phyloP scores from a whole-genome alignment of 2,888 invertebrate genomes.

The Leptopilina drosophilae region DNA sequence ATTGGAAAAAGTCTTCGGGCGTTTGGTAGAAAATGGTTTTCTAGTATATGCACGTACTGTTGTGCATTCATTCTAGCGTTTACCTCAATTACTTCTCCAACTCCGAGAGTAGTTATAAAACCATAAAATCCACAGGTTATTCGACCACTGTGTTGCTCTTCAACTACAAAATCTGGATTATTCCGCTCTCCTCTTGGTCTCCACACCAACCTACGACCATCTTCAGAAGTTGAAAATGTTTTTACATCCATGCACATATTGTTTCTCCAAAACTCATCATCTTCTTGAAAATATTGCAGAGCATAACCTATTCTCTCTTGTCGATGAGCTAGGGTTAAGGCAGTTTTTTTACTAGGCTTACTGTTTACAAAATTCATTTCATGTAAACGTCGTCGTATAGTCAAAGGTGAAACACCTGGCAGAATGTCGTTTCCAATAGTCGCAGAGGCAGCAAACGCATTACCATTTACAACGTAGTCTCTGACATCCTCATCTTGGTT shows the following conservation, averaged over 20 bases:
- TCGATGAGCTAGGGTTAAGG: not conserved
- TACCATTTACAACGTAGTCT: no score
- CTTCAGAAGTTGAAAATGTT: conserved; percentile 28
- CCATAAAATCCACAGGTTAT: conserved; percentile 35
- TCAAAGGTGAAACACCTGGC: no score
- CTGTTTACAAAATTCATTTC: no score
- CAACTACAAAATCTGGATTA: not conserved
- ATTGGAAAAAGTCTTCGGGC: conserved; percentile 44
- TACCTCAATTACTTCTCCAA: conserved; percentile 31
- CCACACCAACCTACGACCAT: conserved; percentile 26
- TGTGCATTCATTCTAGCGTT: conserved; percentile 44
- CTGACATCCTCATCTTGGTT: no score
- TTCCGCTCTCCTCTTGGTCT: not conserved
- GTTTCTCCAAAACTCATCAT: not conserved
- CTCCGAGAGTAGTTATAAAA: conserved; percentile 38
- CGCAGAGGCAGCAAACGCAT: no score
- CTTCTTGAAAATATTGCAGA: not conserved
- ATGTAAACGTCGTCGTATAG: no score
- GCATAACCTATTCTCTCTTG: not conserved
- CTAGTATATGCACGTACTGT: conserved; percentile 48
- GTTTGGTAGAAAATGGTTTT: conserved; percentile 49
- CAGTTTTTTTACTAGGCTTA: not conserved
- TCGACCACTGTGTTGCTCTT: conserved; percentile 16
- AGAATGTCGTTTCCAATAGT: no score
- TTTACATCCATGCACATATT: conserved; percentile 15